Base-by-base conservation (phyloP, 2,888 invertebrate genomes). In the Lamellibrachia columna region DNA sequence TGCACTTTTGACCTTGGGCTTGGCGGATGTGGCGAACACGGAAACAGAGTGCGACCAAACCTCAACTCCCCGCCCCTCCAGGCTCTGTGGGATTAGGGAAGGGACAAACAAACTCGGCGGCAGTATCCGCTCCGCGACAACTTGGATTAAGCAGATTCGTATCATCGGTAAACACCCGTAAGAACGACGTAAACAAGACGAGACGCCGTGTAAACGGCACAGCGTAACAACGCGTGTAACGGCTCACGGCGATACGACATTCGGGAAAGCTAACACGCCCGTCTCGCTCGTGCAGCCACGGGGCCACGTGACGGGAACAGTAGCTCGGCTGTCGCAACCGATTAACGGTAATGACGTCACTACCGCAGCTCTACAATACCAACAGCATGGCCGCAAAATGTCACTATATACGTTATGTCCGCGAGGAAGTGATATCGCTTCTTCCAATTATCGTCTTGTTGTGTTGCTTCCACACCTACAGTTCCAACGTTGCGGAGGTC, bases 1-100 rank as follows among this genome's bases (percentile, higher is more conserved):
- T 75, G 75, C 75, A 75, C 75, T 75, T 75, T 75, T 75, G 75
- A 75, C 75, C 75, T n/a, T 75, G 75, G 55, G 75, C 75, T 75
- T 22, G 75, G 75, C 75, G 22, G 75, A 75, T 75, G 75, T 75
- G 75, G 22, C 15, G 75, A 75, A 15, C 22, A 75, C 15, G 22
- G 75, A 22, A 75, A 75, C 75, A 22, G n/a, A 22, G 75, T 15
- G n/a, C 22, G 75, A 75, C 60, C 60, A 60, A 60, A 60, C 60
- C 11, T 15, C 60, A 11, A 7, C 60, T 15, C 75, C 22, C 22
- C 75, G 75, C 75, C 75, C 75, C 40, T 40, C 22, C 75, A 15
- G 75, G 75, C 15, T 15, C 6, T 6, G 22, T n/a, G 75, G 75
- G 75, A 75, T 75, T 75, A 75, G 75, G 75, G 75, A 75, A 6